Evolutionary conservation across 2,797 vertebrate genomes (phyloP).

Genomic region (Paedocypris micromegethes): DNA sequence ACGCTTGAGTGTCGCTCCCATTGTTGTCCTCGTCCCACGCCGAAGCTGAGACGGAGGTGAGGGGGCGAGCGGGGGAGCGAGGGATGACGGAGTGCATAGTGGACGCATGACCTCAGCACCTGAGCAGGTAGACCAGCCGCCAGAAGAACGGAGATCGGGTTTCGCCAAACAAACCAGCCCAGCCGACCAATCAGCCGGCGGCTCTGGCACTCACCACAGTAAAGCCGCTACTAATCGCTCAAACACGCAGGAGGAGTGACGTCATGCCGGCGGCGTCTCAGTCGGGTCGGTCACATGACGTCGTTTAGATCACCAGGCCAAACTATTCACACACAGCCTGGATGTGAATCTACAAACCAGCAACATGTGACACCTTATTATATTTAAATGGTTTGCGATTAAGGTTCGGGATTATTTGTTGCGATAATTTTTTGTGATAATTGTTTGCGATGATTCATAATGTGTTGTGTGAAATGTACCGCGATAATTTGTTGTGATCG

Average conservation of each 20-base stretch:
- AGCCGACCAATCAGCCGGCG: slow-evolving; percentile 17
- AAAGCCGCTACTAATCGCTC: slow-evolving; percentile 5
- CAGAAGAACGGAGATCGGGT: slow-evolving; percentile 26
- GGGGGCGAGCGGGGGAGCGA: slow-evolving; percentile 11
- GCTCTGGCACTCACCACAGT: slow-evolving; percentile 14
- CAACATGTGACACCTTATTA: no score
- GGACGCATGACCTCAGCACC: slow-evolving; percentile 36
- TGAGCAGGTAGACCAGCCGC: slow-evolving; percentile 36
- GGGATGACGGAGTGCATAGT: slow-evolving; percentile 28
- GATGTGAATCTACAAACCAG: no score
- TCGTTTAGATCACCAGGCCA: no score
- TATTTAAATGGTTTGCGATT: no score
- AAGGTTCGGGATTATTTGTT: no score
- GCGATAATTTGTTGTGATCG: no score
- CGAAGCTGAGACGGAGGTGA: slow-evolving; percentile 31
- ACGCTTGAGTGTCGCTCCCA: slow-evolving; percentile 38
- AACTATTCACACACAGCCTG: no score
- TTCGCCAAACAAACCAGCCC: slow-evolving; percentile 27
- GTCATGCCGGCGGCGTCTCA: slow-evolving; percentile 28
- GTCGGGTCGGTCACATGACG: background rate
- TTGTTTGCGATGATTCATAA: no score
- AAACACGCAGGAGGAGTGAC: slow-evolving; percentile 20
- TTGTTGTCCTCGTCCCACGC: slow-evolving; percentile 38
- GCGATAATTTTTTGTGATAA: no score
- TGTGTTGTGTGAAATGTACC: no score